Conservation (phyloP, 2,113 vertebrate species). For the Scopus umbretta region DNA sequence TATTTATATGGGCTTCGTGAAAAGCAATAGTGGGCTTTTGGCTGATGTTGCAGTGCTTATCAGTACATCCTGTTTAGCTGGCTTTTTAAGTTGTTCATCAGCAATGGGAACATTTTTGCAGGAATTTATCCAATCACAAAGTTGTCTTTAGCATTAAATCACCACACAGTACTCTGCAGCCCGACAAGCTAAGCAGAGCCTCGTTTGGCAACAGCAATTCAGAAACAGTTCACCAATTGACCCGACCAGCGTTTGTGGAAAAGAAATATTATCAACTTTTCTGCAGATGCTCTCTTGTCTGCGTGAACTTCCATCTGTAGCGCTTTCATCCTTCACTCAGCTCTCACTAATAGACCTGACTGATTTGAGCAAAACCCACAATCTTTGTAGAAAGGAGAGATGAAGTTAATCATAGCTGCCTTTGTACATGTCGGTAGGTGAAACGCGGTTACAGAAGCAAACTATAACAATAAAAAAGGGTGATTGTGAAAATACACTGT, state of each 20-base stretch:
- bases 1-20: not conserved
- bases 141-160: not conserved
- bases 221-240: not conserved
- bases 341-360: not conserved
- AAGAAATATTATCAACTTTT: not conserved
- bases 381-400: not conserved
- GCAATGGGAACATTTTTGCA: not conserved
- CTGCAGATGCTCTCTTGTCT: not conserved
- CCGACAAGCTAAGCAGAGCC: not conserved
- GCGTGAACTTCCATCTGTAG: not conserved
- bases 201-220: not conserved
- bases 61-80: not conserved
- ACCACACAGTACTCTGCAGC: rapidly evolving
- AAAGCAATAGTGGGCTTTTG: not conserved
- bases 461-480: not conserved
- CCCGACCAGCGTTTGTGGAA: not conserved
- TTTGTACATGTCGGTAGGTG: rapidly evolving
- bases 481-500: not conserved
- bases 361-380: not conserved
- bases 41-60: not conserved
- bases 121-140: not conserved
- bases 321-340: not conserved
- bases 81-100: not conserved
- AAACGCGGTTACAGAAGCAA: not conserved
- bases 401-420: not conserved